Evolutionary conservation across 2,888 invertebrate species (phyloP).

Genomic region (Apotomis turbidana): DNA sequence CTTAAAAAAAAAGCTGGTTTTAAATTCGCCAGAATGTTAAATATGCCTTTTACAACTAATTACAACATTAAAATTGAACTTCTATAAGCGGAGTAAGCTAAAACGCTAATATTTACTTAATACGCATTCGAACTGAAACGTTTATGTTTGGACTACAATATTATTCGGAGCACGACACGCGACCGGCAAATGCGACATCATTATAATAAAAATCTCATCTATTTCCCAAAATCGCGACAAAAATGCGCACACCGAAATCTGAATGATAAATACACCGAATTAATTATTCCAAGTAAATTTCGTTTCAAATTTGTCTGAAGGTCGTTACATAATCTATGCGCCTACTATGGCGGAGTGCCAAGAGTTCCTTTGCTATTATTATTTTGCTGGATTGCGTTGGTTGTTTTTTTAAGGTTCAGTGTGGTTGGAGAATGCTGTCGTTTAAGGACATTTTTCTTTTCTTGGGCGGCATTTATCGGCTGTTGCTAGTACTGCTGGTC

Average conservation of each 20-base stretch:
- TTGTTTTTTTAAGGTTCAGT: conserved; percentile 27
- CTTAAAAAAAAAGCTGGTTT: no score
- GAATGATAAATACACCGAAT: conserved; percentile 28
- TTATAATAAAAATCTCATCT: conserved; percentile 13
- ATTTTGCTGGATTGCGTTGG: conserved; percentile 23
- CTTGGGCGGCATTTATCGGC: conserved; percentile 3
- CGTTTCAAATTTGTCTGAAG: conserved; percentile 33
- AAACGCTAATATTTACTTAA: no score
- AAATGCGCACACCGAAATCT: conserved; percentile 1
- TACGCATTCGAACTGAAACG: no score
- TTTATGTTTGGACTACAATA: no score
- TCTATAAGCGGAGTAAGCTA: no score
- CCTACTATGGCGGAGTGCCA: conserved; percentile 33
- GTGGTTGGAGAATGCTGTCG: conserved; percentile 12
- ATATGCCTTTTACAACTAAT: no score
- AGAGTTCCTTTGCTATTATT: conserved; percentile 14
- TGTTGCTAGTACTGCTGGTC: neutral
- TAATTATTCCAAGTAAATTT: conserved; percentile 29
- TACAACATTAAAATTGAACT: no score
- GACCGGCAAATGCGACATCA: neutral
- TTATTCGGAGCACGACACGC: neutral
- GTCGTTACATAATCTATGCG: conserved; percentile 23
- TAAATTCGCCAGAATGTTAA: no score
- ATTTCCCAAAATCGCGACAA: conserved; percentile 5
- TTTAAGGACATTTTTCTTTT: conserved; percentile 10